Evolutionary conservation across 2,888 invertebrate species (phyloP).

Genomic region (Craniophora ligustri): DNA sequence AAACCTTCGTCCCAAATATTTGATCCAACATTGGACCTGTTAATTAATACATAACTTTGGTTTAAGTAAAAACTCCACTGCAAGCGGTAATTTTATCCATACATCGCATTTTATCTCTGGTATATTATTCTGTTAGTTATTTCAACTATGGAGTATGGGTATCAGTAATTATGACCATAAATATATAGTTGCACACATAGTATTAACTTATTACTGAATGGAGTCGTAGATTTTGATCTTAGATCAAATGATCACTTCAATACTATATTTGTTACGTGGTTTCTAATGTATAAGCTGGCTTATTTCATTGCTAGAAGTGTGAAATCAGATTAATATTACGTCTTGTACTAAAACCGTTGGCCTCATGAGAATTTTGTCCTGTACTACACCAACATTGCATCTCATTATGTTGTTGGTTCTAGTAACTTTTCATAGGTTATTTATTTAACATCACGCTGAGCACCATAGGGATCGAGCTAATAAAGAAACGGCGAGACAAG

Average conservation of each 20-base stretch:
- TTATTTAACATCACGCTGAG: no score
- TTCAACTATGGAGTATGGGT: slow-evolving; percentile 30
- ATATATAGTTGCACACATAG: slow-evolving; percentile 6
- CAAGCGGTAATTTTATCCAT: slow-evolving; percentile 57
- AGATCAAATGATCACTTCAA: slow-evolving; percentile 1
- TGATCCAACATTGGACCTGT: slow-evolving; percentile 29
- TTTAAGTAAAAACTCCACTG: slow-evolving; percentile 38
- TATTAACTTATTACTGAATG: slow-evolving; percentile 20
- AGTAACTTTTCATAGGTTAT: no score
- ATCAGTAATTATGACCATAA: slow-evolving; percentile 41
- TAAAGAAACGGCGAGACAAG: no score
- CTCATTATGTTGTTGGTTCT: no score
- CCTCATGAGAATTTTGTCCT: no score
- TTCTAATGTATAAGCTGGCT: not conserved
- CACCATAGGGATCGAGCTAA: no score
- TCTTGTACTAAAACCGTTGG: no score
- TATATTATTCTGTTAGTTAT: slow-evolving; percentile 34
- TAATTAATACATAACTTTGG: slow-evolving; percentile 40
- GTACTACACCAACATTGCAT: no score
- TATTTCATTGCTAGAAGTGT: no score
- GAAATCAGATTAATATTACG: not conserved
- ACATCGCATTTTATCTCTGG: slow-evolving; percentile 57
- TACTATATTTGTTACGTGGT: slow-evolving; percentile 3
- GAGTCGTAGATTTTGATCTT: slow-evolving; percentile 11
- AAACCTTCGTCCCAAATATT: slow-evolving; percentile 29